Evolutionary conservation across 2,888 invertebrate species (phyloP).

Genomic region (Anaspis maculata): DNA sequence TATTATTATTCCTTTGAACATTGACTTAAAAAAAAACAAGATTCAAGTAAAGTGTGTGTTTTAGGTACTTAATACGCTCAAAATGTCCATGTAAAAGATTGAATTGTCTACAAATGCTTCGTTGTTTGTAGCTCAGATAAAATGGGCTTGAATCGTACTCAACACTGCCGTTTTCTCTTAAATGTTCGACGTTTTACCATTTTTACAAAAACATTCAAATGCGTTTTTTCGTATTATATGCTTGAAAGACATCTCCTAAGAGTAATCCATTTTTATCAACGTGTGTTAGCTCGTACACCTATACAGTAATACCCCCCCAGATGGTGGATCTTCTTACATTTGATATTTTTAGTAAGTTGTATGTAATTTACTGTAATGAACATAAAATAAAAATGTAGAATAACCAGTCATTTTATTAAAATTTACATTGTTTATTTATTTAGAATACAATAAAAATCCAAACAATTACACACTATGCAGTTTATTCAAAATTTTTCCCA

Average conservation of each 20-base stretch:
- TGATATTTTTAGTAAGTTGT: slow-evolving; percentile 24
- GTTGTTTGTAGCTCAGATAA: slow-evolving; percentile 8
- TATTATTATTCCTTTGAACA: slow-evolving; percentile 28
- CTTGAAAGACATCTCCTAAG: no score
- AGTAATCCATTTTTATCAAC: slow-evolving; percentile 15
- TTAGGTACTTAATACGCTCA: slow-evolving; percentile 25
- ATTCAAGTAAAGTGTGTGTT: slow-evolving; percentile 13
- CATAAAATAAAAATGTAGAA: slow-evolving; percentile 15
- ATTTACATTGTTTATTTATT: slow-evolving; percentile 29
- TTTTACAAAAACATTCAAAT: slow-evolving; percentile 6
- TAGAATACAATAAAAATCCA: slow-evolving; percentile 17
- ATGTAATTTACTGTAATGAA: slow-evolving; percentile 23
- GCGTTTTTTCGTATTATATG: slow-evolving; percentile 12
- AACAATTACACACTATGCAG: neutral
- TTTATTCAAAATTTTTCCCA: no score
- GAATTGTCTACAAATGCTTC: slow-evolving; percentile 11
- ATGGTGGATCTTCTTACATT: slow-evolving; percentile 20
- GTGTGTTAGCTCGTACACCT: neutral
- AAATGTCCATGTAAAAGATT: slow-evolving; percentile 28
- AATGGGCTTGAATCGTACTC: slow-evolving; percentile 35
- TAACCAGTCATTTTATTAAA: slow-evolving; percentile 24
- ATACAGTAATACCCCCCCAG: slow-evolving; percentile 1
- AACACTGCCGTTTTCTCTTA: slow-evolving; percentile 38
- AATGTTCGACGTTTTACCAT: slow-evolving; percentile 23
- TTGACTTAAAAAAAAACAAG: slow-evolving; percentile 17